Evolutionary conservation across 2,113 vertebrate species (phyloP), one percentile per base, ranked within the genome.

Genomic region (Daboia siamensis): DNA sequence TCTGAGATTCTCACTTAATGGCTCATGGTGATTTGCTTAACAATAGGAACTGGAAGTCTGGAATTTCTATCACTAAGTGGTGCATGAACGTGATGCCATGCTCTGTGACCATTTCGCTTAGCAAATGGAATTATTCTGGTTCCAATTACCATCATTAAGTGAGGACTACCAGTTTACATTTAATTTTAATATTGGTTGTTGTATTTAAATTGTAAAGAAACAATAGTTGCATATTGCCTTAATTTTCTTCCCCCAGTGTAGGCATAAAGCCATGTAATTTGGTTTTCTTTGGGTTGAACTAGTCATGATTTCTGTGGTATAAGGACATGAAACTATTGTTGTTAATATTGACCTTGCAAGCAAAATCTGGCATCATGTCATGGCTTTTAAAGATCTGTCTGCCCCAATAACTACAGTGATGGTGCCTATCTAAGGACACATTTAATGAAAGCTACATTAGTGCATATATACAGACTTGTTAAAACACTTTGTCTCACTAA

Each of bases 401-500:
- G 89, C 94, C 91, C 91, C 55, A 20, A 91, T 64, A 85, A 80
- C 93, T 95, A 59, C 89, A 93, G 87, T 93, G 93, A 86, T 54
- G 95, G 89, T 93, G 93, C 91, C 1, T 93, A 91, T 96, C 93
- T 95, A 86, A 96, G 94, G 95, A 93, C 93, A 94, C 93, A 96
- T 96, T 97, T 97, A 97, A 97, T 97, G 97, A 97, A 97, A 96
- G 94, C 92, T 95, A 87, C 95, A 97, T 97, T 97, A 97, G 94
- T 93, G 93, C 93, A 96, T 96, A 96, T 97, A 96, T 95, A 96
- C 94, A 96, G 96, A 96, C 96, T 97, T 98, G 97, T 98, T 98
- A 97, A 97, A 97, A 97, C 96, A 96, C 95, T 98, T 97, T 98
- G 96, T 97, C 97, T 98, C 97, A 96, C 94, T 98, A 97, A 95